A percentile compares a stretch with the other conserved stretches of the same genome.
Conservation (phyloP, 2,113 vertebrate species). For the Chiloscyllium plagiosum region DNA sequence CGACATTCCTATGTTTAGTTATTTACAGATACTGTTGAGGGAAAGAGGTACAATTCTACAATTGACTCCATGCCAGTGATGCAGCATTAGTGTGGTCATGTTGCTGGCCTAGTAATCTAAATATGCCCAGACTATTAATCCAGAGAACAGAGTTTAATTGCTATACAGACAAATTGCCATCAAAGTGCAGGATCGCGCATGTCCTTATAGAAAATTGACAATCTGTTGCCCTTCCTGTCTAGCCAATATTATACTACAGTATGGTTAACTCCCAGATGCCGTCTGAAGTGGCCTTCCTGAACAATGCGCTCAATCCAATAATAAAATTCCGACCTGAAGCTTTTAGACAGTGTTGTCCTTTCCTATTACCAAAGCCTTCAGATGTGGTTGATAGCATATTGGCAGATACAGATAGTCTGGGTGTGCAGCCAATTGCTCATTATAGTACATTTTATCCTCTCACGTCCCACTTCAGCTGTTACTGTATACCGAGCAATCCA, state of each 20-base stretch:
- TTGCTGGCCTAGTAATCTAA: neutral
- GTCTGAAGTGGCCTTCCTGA: neutral
- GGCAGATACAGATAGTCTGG: neutral
- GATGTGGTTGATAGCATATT: neutral
- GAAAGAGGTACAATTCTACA: neutral
- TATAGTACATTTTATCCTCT: neutral
- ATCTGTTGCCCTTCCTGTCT: neutral
- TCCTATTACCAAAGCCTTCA: neutral
- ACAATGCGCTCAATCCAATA: neutral
- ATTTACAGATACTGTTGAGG: neutral
- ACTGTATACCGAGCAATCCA: neutral
- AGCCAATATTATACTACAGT: neutral
- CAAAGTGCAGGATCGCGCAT: neutral
- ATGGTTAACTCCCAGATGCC: neutral
- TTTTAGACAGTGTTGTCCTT: neutral
- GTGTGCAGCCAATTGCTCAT: neutral
- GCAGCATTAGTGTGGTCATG: neutral
- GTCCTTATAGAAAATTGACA: neutral
- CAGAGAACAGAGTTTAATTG: neutral
- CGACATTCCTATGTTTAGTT: neutral
- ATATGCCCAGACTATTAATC: too few species aligned
- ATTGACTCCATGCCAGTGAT: neutral
- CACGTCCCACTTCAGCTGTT: neutral
- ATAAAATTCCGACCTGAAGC: neutral
- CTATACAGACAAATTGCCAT: neutral